Percentiles rank a stretch among this genome's conserved stretches.
Evolutionary conservation across 2,888 invertebrate genomes (phyloP).

Genomic region (Dynastes tityus): DNA sequence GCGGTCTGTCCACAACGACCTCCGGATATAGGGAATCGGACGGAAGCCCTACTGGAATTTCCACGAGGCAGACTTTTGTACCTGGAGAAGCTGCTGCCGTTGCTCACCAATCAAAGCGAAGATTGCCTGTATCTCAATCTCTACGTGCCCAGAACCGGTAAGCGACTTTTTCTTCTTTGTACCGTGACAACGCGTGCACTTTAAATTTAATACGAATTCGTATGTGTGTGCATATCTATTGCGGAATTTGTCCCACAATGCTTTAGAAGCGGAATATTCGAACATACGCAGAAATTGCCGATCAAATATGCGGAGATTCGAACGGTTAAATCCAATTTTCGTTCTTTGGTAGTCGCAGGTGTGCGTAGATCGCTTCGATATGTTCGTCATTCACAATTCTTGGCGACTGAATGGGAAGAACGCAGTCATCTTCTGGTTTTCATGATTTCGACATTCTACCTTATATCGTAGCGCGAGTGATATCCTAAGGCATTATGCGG

Average conservation of each 20-base stretch:
- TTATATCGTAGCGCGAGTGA: background rate
- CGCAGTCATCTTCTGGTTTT: conserved; percentile 1
- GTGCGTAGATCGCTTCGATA: conserved; percentile 8
- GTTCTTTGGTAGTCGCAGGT: conserved; percentile 28
- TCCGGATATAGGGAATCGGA: conserved; percentile 75
- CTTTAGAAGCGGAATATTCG: conserved; percentile 41
- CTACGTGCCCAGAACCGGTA: conserved; percentile 89
- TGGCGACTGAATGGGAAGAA: conserved; percentile 1
- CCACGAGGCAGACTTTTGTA: conserved; percentile 89
- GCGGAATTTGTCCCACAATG: conserved; percentile 24
- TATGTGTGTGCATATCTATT: conserved; percentile 5
- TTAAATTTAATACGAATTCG: background rate
- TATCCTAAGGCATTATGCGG: background rate
- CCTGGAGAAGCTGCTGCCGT: conserved; percentile 86
- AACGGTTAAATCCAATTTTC: conserved; percentile 41
- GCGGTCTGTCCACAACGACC: conserved; percentile 92
- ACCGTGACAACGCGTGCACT: conserved; percentile 22
- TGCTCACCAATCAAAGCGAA: conserved; percentile 94
- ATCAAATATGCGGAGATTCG: conserved; percentile 35
- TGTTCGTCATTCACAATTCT: background rate
- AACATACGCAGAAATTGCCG: conserved; percentile 42
- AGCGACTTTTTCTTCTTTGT: conserved; percentile 63
- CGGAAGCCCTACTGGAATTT: conserved; percentile 80
- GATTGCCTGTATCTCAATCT: conserved; percentile 98
- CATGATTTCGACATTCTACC: conserved; percentile 12